These are phyloP conservation scores for Enteromius fasciolatus DNA, from an alignment of 2,797 vertebrate species.

Conservation along the genomic window DNA sequence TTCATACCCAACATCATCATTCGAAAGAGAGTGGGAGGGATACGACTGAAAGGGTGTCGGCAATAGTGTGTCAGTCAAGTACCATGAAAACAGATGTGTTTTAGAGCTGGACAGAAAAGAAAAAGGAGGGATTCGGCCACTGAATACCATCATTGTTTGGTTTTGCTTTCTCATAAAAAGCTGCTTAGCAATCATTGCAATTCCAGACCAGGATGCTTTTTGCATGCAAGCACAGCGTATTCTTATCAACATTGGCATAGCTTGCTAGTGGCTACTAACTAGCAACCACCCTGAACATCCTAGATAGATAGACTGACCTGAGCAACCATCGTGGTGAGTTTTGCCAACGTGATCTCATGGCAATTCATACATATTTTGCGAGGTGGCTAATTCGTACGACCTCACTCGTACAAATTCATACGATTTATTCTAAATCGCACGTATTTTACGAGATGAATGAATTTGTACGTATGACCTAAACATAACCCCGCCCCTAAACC, in stretches of 20 bases:
- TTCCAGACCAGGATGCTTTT: not conserved
- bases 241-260: not conserved
- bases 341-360: no score
- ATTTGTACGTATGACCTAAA: no score
- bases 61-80: constrained; percentile 46
- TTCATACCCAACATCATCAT: constrained; percentile 48
- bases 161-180: constrained; percentile 17
- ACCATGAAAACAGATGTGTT: constrained; percentile 58
- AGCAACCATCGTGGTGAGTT: not conserved
- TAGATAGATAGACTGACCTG: not conserved
- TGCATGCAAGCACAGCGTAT: constrained; percentile 14
- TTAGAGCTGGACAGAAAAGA: constrained; percentile 32
- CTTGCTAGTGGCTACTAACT: not conserved
- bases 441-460: no score
- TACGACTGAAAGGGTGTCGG: constrained; percentile 39
- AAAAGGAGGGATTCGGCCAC: constrained; percentile 4
- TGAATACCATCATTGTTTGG: constrained; percentile 42
- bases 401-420: no score
- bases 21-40: constrained; percentile 45
- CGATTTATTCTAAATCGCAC: no score
- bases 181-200: constrained; percentile 30
- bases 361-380: no score
- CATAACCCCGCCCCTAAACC: no score
- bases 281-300: not conserved
- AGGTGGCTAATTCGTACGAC: no score